Conservation (phyloP, 2,797 vertebrate genomes). For the Pangasius krempfi region DNA sequence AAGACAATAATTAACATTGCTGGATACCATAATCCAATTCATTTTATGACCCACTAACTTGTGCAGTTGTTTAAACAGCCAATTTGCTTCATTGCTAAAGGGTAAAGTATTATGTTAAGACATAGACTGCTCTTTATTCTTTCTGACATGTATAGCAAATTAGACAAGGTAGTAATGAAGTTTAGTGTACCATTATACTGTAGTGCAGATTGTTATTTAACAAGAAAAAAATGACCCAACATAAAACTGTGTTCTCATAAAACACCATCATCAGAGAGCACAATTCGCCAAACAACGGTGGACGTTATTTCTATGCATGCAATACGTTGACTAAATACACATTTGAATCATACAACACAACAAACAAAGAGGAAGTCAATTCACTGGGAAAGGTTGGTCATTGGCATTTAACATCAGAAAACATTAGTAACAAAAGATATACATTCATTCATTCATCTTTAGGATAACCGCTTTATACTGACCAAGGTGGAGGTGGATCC, state of each 20-base stretch:
- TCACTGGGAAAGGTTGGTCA: not conserved
- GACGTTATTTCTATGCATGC: not conserved
- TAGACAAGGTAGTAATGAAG: conserved; percentile 34
- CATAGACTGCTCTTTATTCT: conserved; percentile 48
- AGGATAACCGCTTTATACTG: not conserved
- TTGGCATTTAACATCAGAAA: not conserved
- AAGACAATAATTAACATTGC: conserved; percentile 71
- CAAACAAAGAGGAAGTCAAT: not conserved
- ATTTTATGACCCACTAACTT: conserved; percentile 79
- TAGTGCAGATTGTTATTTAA: conserved; percentile 30
- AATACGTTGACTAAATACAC: no score
- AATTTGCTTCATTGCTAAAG: conserved; percentile 79
- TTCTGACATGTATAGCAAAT: conserved; percentile 54
- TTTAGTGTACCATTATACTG: not conserved
- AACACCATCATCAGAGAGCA: not conserved
- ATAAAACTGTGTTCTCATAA: conserved; percentile 11
- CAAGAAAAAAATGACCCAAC: not conserved
- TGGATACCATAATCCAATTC: conserved; percentile 78
- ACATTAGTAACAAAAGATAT: not conserved
- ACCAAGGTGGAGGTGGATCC: not conserved
- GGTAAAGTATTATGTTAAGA: conserved; percentile 65
- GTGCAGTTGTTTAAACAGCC: conserved; percentile 74
- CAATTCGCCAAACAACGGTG: not conserved
- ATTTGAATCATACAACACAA: not conserved
- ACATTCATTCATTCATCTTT: not conserved